Evolutionary conservation across 2,113 vertebrate species (phyloP).

Genomic region (Fulmarus glacialis): DNA sequence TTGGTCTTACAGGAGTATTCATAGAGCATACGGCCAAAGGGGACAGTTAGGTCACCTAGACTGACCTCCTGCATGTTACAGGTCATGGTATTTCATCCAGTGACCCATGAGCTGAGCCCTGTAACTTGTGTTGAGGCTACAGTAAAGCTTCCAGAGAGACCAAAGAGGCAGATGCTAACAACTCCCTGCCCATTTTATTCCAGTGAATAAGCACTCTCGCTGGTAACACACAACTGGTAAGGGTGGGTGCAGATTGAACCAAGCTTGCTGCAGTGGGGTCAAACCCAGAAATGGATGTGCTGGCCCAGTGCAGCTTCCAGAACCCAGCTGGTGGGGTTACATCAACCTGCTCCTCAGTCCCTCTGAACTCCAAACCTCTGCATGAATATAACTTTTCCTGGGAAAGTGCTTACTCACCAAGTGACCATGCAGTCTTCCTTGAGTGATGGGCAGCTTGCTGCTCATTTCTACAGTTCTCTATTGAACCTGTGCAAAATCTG

Average conservation of each 20-base stretch:
- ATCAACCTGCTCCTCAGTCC: not conserved
- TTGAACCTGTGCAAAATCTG: not conserved
- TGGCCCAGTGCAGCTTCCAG: not conserved
- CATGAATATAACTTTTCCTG: not conserved
- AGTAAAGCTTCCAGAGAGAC: not conserved
- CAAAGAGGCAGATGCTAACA: not conserved
- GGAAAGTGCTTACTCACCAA: not conserved
- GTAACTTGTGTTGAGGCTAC: not conserved
- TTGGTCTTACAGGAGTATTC: constrained; percentile 53
- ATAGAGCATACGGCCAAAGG: constrained; percentile 11
- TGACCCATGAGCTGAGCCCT: not conserved
- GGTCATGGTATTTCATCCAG: not conserved
- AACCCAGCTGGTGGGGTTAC: not conserved
- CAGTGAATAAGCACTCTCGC: not conserved
- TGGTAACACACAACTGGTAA: not conserved
- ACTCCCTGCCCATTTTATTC: not conserved
- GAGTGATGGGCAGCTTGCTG: not conserved
- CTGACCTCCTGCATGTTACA: not conserved
- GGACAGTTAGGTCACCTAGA: constrained; percentile 19
- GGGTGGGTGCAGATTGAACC: not conserved
- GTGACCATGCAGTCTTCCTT: fast-evolving
- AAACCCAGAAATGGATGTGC: not conserved
- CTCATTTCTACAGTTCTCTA: not conserved
- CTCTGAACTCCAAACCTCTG: not conserved
- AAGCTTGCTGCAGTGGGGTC: not conserved